Percentiles rank a stretch among this genome's conserved stretches.
phyloP scores from a whole-genome alignment of 2,797 vertebrate species.

The Notamacropus eugenii region DNA sequence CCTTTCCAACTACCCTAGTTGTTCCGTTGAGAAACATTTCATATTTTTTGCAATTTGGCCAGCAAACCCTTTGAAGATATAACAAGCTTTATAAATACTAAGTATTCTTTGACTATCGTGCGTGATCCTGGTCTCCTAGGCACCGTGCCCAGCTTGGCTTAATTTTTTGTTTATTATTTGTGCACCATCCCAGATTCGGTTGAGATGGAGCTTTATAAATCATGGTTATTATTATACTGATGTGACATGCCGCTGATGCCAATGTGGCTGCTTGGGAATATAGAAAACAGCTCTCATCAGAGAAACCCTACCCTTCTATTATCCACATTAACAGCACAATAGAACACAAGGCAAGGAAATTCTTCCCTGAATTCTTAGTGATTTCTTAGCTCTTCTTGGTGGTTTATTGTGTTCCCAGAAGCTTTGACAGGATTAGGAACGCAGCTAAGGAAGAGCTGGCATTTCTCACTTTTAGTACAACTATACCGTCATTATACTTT shows the following conservation, averaged over 20 bases:
- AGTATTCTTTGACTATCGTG: not conserved
- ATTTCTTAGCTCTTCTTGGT: not conserved
- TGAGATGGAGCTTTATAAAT: constrained; percentile 39
- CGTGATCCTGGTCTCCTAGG: constrained; percentile 35
- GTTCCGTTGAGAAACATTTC: not conserved
- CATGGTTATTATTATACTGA: not conserved
- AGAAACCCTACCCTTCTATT: not conserved
- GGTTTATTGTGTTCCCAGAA: not conserved
- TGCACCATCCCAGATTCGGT: not conserved
- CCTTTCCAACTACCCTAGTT: not conserved
- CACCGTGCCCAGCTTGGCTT: not conserved
- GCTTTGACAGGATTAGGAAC: not conserved
- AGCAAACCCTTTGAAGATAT: not conserved
- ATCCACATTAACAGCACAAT: not conserved
- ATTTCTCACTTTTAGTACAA: not conserved
- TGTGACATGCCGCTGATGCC: constrained; percentile 1
- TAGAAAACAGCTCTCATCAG: not conserved
- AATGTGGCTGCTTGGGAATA: not conserved
- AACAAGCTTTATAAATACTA: not conserved
- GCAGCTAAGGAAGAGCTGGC: not conserved
- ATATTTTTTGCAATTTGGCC: not conserved
- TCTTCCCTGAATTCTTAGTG: not conserved
- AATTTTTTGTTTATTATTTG: constrained; percentile 33
- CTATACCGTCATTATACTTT: not conserved
- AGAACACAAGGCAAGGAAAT: not conserved